phyloP scores from a whole-genome alignment of 1,140 invertebrate genomes.

The Drosophila triauraria region DNA sequence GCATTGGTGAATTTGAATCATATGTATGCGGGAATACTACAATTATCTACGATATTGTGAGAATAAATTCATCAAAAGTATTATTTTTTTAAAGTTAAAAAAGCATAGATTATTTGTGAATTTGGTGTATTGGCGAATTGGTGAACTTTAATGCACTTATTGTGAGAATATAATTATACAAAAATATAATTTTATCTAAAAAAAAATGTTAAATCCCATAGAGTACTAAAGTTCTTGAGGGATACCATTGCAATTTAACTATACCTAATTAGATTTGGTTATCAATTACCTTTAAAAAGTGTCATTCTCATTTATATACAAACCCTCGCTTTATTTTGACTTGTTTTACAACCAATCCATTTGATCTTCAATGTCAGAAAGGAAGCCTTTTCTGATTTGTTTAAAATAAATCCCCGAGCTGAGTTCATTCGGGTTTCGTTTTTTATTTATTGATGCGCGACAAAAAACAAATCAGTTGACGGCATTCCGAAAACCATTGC shows the following conservation, averaged over 20 bases:
- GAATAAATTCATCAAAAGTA: too few relatives aligned
- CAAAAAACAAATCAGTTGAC: slow-evolving; percentile 58
- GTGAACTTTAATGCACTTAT: too few relatives aligned
- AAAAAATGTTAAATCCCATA: too few relatives aligned
- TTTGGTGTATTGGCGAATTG: too few relatives aligned
- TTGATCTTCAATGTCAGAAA: background rate
- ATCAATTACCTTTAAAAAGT: background rate
- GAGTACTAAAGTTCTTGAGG: background rate
- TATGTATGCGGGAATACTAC: background rate
- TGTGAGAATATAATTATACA: too few relatives aligned
- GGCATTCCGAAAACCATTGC: slow-evolving; percentile 9
- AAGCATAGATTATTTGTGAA: too few relatives aligned
- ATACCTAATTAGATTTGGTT: background rate
- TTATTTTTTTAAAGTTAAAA: too few relatives aligned
- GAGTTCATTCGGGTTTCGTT: slow-evolving; percentile 3
- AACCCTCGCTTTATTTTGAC: background rate
- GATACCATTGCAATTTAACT: too few relatives aligned
- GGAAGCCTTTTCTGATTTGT: background rate
- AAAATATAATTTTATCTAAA: too few relatives aligned
- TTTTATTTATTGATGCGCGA: slow-evolving; percentile 48
- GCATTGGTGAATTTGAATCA: background rate
- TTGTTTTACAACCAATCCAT: slow-evolving; percentile 1
- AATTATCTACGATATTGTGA: background rate
- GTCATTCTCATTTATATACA: background rate
- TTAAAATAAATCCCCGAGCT: background rate